Evolutionary conservation across 1,140 invertebrate genomes (phyloP).

Genomic region (Bombus picipes): DNA sequence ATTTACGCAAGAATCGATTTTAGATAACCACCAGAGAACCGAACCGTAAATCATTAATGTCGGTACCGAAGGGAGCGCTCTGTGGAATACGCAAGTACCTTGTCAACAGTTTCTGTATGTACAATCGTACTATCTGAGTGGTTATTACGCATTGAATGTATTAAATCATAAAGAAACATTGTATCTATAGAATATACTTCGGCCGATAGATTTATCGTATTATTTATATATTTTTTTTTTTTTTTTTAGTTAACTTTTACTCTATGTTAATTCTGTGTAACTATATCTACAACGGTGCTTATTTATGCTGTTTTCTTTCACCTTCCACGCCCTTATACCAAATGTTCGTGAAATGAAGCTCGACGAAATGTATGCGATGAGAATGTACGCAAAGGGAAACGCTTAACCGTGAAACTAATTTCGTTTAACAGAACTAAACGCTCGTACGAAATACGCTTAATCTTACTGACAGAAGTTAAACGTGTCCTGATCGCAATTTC

Average conservation of each 20-base stretch:
- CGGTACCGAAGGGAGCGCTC: not conserved
- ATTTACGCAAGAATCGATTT: not conserved
- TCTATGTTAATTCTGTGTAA: too few relatives aligned
- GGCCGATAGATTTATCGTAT: too few relatives aligned
- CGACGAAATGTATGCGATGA: not conserved
- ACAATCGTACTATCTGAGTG: not conserved
- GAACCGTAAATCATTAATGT: not conserved
- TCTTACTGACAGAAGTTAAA: not conserved
- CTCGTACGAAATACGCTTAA: not conserved
- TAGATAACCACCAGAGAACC: not conserved
- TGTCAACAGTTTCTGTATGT: not conserved
- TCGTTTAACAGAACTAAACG: constrained; percentile 12
- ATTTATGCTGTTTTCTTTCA: too few relatives aligned
- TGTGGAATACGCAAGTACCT: not conserved
- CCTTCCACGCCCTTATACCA: too few relatives aligned
- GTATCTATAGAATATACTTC: too few relatives aligned
- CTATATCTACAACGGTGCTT: too few relatives aligned
- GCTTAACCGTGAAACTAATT: constrained; percentile 15
- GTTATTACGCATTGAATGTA: too few relatives aligned
- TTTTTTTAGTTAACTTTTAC: too few relatives aligned
- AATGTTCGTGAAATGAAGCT: too few relatives aligned
- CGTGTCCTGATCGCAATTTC: constrained; percentile 17
- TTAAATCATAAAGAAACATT: too few relatives aligned
- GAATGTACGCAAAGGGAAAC: not conserved
- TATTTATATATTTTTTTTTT: too few relatives aligned